Base-by-base conservation (phyloP, 30 jellyfish, hydroid and myxozoan species). In the Kudoa iwatai region DNA sequence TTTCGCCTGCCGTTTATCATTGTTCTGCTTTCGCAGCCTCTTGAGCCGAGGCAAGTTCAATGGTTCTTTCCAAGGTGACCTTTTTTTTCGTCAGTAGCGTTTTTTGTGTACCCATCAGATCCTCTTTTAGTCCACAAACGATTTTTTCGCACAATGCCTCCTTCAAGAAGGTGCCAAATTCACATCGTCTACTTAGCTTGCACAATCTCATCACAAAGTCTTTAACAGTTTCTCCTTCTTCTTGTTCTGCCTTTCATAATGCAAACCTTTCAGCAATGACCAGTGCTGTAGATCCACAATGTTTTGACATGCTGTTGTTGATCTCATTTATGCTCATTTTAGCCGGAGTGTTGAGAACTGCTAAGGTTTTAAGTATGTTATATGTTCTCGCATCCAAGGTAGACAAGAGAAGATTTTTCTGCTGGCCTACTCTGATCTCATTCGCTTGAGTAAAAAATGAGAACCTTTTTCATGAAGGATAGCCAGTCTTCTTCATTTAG, bases 31-130 rank as follows among this genome's bases (percentile, higher is more conserved):
- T 28, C 9, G 36, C n/a, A 6, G n/a, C n/a, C 36, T 28, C 11
- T n/a, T 28, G 36, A 28, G 36, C 36, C n/a, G n/a, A n/a, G n/a
- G n/a, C n/a, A 9, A 28, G 36, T 28, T 28, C 36, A 9, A 28
- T n/a, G n/a, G 36, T n/a, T n/a, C 36, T 28, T 28, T 28, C n/a
- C 9, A 28, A 28, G 11, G 36, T 28, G n/a, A 28, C 11, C 11
- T 28, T n/a, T n/a, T n/a, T 28, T 28, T 28, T n/a, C 36, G 36
- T n/a, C 36, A 28, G n/a, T 6, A 28, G 36, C 36, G n/a, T n/a
- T 6, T 9, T 9, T n/a, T 13, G 36, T 6, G 13, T 28, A 13
- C 13, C 13, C 36, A 6, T 7, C 13, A 6, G 7, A 28, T 7
- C 13, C 11, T 28, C 36, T 6, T 13, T 28, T 7, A 28, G 36